Evolutionary conservation across 2,113 vertebrate genomes (phyloP).

Genomic region (Caranx ignobilis): DNA sequence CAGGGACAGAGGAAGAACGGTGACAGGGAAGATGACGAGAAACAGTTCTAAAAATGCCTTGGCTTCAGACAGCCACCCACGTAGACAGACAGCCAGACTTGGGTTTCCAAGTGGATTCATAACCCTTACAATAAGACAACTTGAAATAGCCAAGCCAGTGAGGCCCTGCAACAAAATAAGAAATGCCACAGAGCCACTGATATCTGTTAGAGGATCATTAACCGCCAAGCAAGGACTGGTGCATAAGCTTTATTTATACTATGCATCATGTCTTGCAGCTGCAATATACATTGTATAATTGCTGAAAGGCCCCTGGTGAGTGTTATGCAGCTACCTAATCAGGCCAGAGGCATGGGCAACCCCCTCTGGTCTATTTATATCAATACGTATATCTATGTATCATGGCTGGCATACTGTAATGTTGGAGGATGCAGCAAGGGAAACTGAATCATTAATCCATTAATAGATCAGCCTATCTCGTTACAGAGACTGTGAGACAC

Average conservation of each 20-base stretch:
- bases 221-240: slow-evolving; percentile 24
- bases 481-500: slow-evolving; percentile 70
- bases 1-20: neutral
- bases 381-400: slow-evolving; percentile 66
- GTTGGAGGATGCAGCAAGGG: slow-evolving; percentile 45
- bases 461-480: slow-evolving; percentile 80
- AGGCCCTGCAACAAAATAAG: slow-evolving; percentile 63
- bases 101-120: slow-evolving; percentile 60
- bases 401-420: slow-evolving; percentile 56
- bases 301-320: slow-evolving; percentile 55
- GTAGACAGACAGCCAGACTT: slow-evolving; percentile 53
- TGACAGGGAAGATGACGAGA: slow-evolving; percentile 10
- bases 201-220: slow-evolving; percentile 43
- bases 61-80: slow-evolving; percentile 52
- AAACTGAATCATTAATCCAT: slow-evolving; percentile 80
- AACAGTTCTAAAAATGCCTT: slow-evolving; percentile 46
- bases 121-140: slow-evolving; percentile 59
- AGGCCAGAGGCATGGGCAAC: slow-evolving; percentile 49
- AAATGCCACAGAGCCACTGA: slow-evolving; percentile 42
- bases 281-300: slow-evolving; percentile 26
- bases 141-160: slow-evolving; percentile 73
- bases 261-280: slow-evolving; percentile 45
- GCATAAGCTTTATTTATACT: slow-evolving; percentile 55
- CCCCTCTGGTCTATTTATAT: slow-evolving; percentile 55
- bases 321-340: slow-evolving; percentile 68